Evolutionary conservation across 2,113 vertebrate species (phyloP).

Genomic region (Rhea americana): DNA sequence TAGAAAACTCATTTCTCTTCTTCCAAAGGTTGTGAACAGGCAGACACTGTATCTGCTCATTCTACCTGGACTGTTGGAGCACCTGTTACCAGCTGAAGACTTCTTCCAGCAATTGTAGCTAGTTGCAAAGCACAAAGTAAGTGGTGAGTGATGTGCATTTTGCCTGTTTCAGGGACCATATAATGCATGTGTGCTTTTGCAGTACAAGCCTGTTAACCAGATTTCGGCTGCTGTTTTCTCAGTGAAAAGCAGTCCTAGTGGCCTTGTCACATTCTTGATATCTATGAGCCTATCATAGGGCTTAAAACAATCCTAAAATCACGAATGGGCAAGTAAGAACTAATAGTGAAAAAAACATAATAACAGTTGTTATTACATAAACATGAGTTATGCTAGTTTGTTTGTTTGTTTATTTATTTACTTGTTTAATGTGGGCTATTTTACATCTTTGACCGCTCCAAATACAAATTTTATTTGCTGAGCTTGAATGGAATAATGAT

Average conservation of each 20-base stretch:
- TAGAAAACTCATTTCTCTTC: neutral
- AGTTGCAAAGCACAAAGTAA: neutral
- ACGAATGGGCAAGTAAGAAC: too few relatives aligned
- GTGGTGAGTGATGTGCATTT: neutral
- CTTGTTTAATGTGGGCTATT: too few relatives aligned
- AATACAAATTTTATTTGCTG: too few relatives aligned
- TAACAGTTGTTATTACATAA: too few relatives aligned
- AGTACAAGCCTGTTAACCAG: neutral
- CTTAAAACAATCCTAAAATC: neutral
- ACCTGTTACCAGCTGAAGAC: neutral
- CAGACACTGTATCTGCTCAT: neutral
- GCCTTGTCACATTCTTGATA: neutral
- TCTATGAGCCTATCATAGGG: neutral
- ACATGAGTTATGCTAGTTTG: too few relatives aligned
- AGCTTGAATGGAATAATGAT: too few relatives aligned
- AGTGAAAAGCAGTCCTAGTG: neutral
- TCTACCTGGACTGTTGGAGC: neutral
- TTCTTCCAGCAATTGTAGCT: neutral
- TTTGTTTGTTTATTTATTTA: too few relatives aligned
- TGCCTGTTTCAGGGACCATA: neutral
- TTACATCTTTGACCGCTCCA: too few relatives aligned
- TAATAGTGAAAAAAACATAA: too few relatives aligned
- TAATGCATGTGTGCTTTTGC: accelerated
- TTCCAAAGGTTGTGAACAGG: neutral
- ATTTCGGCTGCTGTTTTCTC: neutral